A percentile compares a stretch with the other conserved stretches of the same genome.
Evolutionary conservation across 2,113 vertebrate genomes (phyloP).

Genomic region (Phyllopteryx taeniolatus): DNA sequence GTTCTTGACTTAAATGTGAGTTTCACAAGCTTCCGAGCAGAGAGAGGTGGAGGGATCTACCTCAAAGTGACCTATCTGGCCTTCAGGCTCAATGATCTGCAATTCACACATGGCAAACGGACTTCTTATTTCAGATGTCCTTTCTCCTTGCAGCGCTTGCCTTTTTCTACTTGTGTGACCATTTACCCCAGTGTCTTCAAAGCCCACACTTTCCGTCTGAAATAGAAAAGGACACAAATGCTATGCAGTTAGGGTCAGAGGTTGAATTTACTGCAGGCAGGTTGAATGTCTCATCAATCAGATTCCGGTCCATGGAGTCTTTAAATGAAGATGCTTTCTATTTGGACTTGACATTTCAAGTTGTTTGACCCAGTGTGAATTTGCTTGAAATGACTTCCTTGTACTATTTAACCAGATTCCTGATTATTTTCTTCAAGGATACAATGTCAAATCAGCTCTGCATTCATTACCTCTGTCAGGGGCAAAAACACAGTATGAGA

Average conservation of each 20-base stretch:
- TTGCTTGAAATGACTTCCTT: constrained; percentile 3
- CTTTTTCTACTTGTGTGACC: constrained; percentile 10
- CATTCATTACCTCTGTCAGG: not conserved
- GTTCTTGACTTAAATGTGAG: constrained; percentile 50
- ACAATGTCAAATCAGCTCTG: constrained; percentile 2
- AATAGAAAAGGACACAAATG: constrained; percentile 19
- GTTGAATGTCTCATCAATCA: not conserved
- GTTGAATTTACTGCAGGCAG: not conserved
- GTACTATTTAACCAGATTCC: constrained; percentile 6
- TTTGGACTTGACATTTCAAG: not conserved
- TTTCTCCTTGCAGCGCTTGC: constrained; percentile 5
- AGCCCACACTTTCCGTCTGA: constrained; percentile 35
- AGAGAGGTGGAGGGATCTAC: constrained; percentile 27
- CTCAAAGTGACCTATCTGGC: not conserved
- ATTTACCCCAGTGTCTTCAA: not conserved
- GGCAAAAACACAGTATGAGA: not conserved
- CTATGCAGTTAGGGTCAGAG: not conserved
- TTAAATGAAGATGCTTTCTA: not conserved
- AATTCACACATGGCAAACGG: constrained; percentile 37
- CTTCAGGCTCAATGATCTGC: constrained; percentile 56
- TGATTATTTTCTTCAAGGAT: constrained; percentile 11
- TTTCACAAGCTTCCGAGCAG: constrained; percentile 37
- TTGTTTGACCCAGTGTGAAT: constrained; percentile 3
- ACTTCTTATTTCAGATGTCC: constrained; percentile 17
- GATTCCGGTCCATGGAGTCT: not conserved